phyloP scores from a whole-genome alignment of 2,113 vertebrate species.

The Xiphophorus maculatus region DNA sequence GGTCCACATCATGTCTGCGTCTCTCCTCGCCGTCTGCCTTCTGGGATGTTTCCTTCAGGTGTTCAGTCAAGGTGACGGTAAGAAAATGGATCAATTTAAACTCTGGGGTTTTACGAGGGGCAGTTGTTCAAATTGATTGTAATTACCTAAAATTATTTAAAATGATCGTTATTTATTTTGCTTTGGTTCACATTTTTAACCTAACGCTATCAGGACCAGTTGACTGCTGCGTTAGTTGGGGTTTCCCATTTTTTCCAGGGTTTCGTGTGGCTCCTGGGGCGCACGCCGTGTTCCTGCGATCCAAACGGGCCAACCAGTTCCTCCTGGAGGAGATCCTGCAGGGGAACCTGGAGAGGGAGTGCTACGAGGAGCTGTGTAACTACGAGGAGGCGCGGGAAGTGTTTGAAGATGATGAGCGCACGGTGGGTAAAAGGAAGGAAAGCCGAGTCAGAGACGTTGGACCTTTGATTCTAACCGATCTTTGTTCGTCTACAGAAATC shows the following conservation, averaged over 20 bases:
- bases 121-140: too few relatives aligned
- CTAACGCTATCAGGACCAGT: too few relatives aligned
- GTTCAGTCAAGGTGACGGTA: slow-evolving; percentile 14
- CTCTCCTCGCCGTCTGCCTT: slow-evolving; percentile 40
- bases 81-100: too few relatives aligned
- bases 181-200: too few relatives aligned
- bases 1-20: slow-evolving; percentile 57
- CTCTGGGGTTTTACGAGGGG: too few relatives aligned
- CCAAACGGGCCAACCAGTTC: slow-evolving; percentile 78
- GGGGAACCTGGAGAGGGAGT: slow-evolving; percentile 91
- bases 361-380: slow-evolving; percentile 85
- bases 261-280: slow-evolving; percentile 70
- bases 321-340: slow-evolving; percentile 86
- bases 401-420: slow-evolving; percentile 81
- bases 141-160: too few relatives aligned
- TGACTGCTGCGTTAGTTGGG: too few relatives aligned
- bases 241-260: slow-evolving; percentile 52
- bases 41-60: slow-evolving; percentile 57
- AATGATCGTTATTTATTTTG: too few relatives aligned
- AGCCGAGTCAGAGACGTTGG: neutral
- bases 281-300: slow-evolving; percentile 75
- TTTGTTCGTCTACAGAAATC: slow-evolving; percentile 49
- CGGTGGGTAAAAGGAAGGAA: slow-evolving; percentile 28
- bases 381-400: slow-evolving; percentile 90
- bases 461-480: neutral